Evolutionary conservation across 2,888 invertebrate species (phyloP).

Genomic region (Pogonocherus hispidulus): DNA sequence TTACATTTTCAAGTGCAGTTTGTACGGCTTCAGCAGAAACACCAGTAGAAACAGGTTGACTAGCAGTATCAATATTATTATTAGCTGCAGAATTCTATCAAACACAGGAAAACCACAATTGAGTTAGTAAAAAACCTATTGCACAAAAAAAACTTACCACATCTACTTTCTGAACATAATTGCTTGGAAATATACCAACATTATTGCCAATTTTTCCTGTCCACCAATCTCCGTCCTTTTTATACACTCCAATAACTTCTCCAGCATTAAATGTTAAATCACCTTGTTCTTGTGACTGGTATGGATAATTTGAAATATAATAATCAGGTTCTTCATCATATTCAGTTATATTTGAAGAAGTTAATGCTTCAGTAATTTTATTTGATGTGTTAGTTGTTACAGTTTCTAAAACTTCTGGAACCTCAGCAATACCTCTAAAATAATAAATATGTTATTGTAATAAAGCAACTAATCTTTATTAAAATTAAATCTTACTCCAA

Average conservation of each 20-base stretch:
- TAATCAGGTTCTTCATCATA: constrained; percentile 73
- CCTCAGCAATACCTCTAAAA: constrained; percentile 81
- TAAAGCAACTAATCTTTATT: background rate
- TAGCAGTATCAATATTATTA: constrained; percentile 20
- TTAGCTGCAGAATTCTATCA: constrained; percentile 16
- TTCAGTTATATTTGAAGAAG: constrained; percentile 46
- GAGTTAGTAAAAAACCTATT: constrained; percentile 7
- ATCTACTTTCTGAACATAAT: constrained; percentile 88
- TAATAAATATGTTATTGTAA: background rate
- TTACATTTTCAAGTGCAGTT: constrained; percentile 56
- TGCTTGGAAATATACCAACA: constrained; percentile 96
- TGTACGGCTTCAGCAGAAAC: constrained; percentile 55
- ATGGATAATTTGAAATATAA: constrained; percentile 92
- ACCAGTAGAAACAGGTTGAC: constrained; percentile 44
- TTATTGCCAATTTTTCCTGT: constrained; percentile 87
- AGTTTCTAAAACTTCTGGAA: constrained; percentile 71
- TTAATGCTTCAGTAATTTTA: constrained; percentile 38
- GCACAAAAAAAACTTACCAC: constrained; percentile 58
- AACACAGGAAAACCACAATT: constrained; percentile 15
- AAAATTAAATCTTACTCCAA: constrained; percentile 70
- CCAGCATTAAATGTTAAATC: constrained; percentile 91
- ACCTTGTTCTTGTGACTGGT: constrained; percentile 89
- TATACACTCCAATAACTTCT: constrained; percentile 87
- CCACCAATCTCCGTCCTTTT: constrained; percentile 99
- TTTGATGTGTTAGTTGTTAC: constrained; percentile 49